phyloP scores from a whole-genome alignment of 1,140 invertebrate genomes.

The Pachypeltis micranthus region DNA sequence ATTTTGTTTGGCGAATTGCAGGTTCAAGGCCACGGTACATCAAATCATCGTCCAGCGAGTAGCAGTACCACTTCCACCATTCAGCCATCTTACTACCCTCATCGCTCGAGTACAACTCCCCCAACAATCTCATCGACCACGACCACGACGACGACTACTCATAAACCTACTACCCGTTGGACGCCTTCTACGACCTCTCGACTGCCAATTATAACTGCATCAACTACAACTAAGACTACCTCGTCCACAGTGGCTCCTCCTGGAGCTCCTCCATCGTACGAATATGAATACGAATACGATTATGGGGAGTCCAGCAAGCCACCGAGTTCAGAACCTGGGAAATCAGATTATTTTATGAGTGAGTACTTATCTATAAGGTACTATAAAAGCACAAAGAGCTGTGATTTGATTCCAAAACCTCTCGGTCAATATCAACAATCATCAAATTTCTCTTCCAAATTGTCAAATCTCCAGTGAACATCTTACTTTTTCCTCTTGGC shows the following conservation, averaged over 20 bases:
- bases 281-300: constrained; percentile 24
- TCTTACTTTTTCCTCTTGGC: too few relatives aligned
- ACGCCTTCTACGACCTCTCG: constrained; percentile 26
- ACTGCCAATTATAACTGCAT: constrained; percentile 21
- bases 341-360: constrained; percentile 2
- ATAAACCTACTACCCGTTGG: constrained; percentile 25
- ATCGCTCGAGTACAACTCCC: constrained; percentile 19
- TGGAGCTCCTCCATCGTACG: constrained; percentile 18
- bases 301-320: neutral
- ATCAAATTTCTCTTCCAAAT: too few relatives aligned
- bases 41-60: constrained; percentile 47
- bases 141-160: constrained; percentile 24
- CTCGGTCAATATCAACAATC: too few relatives aligned
- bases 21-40: constrained; percentile 44
- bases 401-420: constrained; percentile 4
- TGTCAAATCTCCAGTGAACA: too few relatives aligned
- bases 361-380: too few relatives aligned
- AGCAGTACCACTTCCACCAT: constrained; percentile 32
- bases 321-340: neutral
- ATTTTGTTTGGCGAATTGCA: too few relatives aligned
- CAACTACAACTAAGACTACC: constrained; percentile 33
- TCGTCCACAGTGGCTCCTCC: constrained; percentile 11
- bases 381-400: constrained; percentile 3
- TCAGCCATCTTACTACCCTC: constrained; percentile 29
- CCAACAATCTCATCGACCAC: constrained; percentile 5